These are phyloP conservation scores for Campylomormyrus numenius DNA, from an alignment of 2,113 vertebrate genomes.

Conservation along the genomic window DNA sequence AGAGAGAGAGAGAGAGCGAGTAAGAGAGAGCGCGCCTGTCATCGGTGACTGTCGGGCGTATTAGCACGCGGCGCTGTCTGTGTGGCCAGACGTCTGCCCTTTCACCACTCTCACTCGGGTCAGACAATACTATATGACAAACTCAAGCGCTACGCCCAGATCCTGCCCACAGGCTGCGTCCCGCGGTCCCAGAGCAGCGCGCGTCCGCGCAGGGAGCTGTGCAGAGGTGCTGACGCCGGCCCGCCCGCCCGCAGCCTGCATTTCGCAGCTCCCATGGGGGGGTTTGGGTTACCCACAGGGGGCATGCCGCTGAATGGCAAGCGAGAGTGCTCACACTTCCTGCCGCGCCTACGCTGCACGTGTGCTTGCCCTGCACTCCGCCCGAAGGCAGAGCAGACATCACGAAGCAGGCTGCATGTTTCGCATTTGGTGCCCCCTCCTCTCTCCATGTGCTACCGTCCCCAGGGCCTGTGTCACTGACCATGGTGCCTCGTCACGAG, in stretches of 20 bases:
- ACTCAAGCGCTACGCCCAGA: not conserved
- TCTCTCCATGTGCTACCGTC: not conserved
- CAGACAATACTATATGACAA: not conserved
- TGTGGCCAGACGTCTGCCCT: slow-evolving; percentile 2
- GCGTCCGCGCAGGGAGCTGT: slow-evolving; percentile 27
- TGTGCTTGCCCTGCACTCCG: slow-evolving; percentile 35
- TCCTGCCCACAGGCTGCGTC: not conserved
- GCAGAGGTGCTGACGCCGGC: slow-evolving; percentile 34
- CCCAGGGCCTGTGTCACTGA: not conserved
- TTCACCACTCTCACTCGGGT: not conserved
- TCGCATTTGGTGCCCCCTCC: not conserved
- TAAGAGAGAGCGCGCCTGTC: not conserved
- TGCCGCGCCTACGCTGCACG: slow-evolving; percentile 9
- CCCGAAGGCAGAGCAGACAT: slow-evolving; percentile 50
- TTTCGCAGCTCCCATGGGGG: slow-evolving; percentile 43
- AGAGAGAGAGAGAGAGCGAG: not conserved
- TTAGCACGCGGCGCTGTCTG: not conserved
- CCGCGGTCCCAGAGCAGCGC: not conserved
- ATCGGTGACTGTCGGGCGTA: not conserved
- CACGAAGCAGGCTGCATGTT: slow-evolving; percentile 23
- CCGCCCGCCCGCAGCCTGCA: slow-evolving; percentile 21
- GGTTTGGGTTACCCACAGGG: slow-evolving; percentile 47
- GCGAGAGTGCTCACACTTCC: not conserved
- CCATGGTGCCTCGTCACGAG: not conserved
- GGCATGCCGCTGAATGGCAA: slow-evolving; percentile 1